Base-by-base conservation (phyloP, 2,113 vertebrate species). In the Psettodes erumei region DNA sequence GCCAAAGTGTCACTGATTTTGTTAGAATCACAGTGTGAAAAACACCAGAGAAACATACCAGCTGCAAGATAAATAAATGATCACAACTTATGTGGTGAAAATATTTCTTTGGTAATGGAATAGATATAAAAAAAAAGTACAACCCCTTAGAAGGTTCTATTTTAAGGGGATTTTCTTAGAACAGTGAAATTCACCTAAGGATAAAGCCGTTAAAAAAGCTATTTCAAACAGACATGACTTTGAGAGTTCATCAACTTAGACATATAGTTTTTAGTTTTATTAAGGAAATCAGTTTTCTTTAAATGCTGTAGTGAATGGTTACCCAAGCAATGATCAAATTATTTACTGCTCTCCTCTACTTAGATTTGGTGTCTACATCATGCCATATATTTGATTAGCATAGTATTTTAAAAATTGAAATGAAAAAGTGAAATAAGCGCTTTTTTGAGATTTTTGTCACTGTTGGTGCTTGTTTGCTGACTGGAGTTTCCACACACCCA, bases 391-490 rank as follows among this genome's bases (percentile, higher is more conserved):
- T 37, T 60, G 16, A 37, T 23, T 11, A 30, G 18, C 21, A 10
- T 3, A 68, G 11, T 4, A 5, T 30, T 42, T 15, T 3, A 38
- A 38, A 23, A 32, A 62, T 8, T 6, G 15, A n/a, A 10, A 63
- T 40, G 51, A 27, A 15, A 75, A 51, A 45, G n/a, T 19, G 1
- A 27, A 54, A 54, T 54, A 15, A 38, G 55, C 32, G 3, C 28
- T 35, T 70, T 37, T 37, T 8, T n/a, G 2, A n/a, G 10, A 27
- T 60, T 51, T 56, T 19, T 48, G 35, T 55, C 38, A 11, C 23
- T 70, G 12, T 32, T 30, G 12, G 53, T 73, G 27, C 30, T 47
- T 75, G 59, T 74, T 75, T 77, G 30, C 30, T 53, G 50, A 61
- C 58, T 69, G 56, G 53, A 65, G 58, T 55, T 54, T 72, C 12